Conservation (phyloP, 2,113 vertebrate species). For the Hippocampus abdominalis region DNA sequence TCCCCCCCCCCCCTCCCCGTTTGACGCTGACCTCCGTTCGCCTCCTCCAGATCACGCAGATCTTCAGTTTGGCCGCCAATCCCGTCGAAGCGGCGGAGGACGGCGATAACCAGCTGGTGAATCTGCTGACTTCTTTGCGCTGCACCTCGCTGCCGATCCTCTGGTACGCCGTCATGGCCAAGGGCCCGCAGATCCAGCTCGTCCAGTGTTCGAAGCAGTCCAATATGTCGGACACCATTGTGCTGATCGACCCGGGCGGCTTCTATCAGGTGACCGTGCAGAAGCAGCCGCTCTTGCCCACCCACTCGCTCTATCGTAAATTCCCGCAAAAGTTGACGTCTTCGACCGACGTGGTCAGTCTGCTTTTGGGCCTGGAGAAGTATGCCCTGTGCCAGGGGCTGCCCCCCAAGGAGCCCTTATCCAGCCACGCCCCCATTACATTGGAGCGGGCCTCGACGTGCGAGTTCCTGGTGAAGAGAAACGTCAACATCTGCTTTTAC, state of each 20-base stretch:
- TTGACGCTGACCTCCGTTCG: background rate
- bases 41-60: slow-evolving; percentile 68
- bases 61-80: slow-evolving; percentile 68
- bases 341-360: slow-evolving; percentile 47
- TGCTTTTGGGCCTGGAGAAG: slow-evolving; percentile 70
- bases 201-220: slow-evolving; percentile 75
- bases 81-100: slow-evolving; percentile 5
- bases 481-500: slow-evolving; percentile 48
- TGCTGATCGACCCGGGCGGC: slow-evolving; percentile 69
- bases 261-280: slow-evolving; percentile 70
- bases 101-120: slow-evolving; percentile 58
- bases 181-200: slow-evolving; percentile 72
- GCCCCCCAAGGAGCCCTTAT: slow-evolving; percentile 7
- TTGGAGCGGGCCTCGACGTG: slow-evolving; percentile 69
- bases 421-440: slow-evolving; percentile 40
- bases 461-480: slow-evolving; percentile 67
- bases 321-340: slow-evolving; percentile 53
- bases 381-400: slow-evolving; percentile 69
- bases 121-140: slow-evolving; percentile 61
- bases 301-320: slow-evolving; percentile 66
- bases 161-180: slow-evolving; percentile 70
- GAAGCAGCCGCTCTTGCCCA: slow-evolving; percentile 71
- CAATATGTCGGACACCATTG: slow-evolving; percentile 67
- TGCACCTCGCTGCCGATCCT: slow-evolving; percentile 56
- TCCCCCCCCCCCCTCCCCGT: too few species aligned